phyloP scores from a whole-genome alignment of 2,797 vertebrate genomes.

The Simalia tracyae region DNA sequence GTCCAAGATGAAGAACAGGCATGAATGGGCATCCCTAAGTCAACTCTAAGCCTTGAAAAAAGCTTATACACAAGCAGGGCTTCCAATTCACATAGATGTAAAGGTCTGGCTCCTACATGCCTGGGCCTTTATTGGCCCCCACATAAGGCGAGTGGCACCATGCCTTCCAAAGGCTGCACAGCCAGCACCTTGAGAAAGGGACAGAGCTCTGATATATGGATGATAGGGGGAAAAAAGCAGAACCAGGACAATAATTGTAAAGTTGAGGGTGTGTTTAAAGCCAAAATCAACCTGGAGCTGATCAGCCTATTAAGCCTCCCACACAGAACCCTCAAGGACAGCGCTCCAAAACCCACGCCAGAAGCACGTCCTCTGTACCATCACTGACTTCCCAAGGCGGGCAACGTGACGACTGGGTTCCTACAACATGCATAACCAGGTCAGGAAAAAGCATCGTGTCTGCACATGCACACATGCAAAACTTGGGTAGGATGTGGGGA shows the following conservation, averaged over 20 bases:
- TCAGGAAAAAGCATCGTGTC: neutral
- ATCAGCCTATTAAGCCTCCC: neutral
- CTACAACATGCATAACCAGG: neutral
- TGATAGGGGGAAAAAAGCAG: neutral
- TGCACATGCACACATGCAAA: neutral
- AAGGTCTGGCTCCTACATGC: neutral
- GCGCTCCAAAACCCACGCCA: neutral
- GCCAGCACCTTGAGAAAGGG: neutral
- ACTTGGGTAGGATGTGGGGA: neutral
- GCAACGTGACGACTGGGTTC: neutral
- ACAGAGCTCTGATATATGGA: neutral
- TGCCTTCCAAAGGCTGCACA: neutral
- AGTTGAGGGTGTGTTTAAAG: neutral
- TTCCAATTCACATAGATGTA: neutral
- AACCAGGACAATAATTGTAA: neutral
- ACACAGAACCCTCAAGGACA: neutral
- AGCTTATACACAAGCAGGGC: neutral
- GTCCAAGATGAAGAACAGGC: neutral
- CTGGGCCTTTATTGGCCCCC: neutral
- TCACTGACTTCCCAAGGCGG: neutral
- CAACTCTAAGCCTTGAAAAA: neutral
- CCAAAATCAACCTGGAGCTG: neutral
- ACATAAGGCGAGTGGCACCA: neutral
- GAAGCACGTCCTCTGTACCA: neutral
- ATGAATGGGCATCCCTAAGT: neutral